A percentile compares a stretch with the other conserved stretches of the same genome.
Evolutionary conservation across 92 coral and sea anemone genomes (phyloP).

Genomic region (Zoanthus gigantus): DNA sequence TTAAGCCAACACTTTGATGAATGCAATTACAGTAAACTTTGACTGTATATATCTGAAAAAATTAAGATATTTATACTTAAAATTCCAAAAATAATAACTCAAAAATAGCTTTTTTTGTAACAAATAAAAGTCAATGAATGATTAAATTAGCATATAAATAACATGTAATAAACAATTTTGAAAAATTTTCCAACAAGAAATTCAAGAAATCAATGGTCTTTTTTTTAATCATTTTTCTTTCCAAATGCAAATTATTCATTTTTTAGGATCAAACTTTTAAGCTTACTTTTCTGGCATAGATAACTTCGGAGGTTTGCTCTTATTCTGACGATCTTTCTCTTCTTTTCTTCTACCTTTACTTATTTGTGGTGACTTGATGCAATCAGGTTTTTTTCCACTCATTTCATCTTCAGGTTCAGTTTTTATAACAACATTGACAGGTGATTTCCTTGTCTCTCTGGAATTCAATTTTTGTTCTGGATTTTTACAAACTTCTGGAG

Average conservation of each 20-base stretch:
- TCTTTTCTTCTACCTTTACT: constrained; percentile 46
- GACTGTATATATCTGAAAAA: too few relatives aligned
- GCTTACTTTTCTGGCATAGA: constrained; percentile 66
- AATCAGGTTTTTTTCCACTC: neutral
- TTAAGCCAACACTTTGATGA: too few relatives aligned
- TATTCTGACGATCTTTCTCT: constrained; percentile 46
- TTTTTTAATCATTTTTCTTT: neutral
- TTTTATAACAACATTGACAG: constrained; percentile 27
- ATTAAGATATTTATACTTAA: too few relatives aligned
- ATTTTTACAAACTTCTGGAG: neutral
- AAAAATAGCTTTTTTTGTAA: too few relatives aligned
- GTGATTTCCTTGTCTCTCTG: neutral
- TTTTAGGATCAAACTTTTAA: neutral
- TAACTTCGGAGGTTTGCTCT: constrained; percentile 73
- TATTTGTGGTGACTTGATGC: neutral
- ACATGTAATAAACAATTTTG: too few relatives aligned
- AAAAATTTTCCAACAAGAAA: neutral
- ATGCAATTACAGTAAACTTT: too few relatives aligned
- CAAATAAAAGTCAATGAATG: too few relatives aligned
- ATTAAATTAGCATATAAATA: too few relatives aligned
- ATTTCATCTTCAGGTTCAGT: constrained; percentile 7
- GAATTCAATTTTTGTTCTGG: constrained; percentile 22
- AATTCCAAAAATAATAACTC: too few relatives aligned
- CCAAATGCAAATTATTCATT: neutral
- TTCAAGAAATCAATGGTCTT: neutral